A percentile compares a stretch with the other conserved stretches of the same genome.
Conservation (phyloP, 2,113 vertebrate genomes). For the Sterrhoptilus dennistouni region DNA sequence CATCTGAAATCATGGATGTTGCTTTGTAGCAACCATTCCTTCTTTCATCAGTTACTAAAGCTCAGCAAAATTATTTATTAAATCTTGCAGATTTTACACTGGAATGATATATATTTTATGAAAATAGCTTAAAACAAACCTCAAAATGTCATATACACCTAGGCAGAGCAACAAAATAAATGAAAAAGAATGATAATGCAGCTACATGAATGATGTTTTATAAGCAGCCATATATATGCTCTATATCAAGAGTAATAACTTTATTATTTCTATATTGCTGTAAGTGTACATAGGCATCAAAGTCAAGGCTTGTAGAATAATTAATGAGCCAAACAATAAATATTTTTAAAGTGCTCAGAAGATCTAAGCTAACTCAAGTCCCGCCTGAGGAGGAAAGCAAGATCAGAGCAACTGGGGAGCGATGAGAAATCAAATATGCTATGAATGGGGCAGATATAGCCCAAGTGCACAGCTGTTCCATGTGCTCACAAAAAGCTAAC, state of each 20-base stretch:
- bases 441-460: not conserved
- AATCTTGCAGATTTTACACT: not conserved
- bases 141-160: not conserved
- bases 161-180: not conserved
- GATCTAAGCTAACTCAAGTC: slow-evolving; percentile 4
- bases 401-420: slow-evolving; percentile 34
- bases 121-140: not conserved
- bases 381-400: slow-evolving; percentile 24
- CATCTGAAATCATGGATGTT: not conserved
- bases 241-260: not conserved
- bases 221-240: not conserved
- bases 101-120: not conserved
- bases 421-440: not conserved
- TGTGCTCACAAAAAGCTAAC: slow-evolving; percentile 53
- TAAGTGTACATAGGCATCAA: not conserved
- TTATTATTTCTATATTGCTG: slow-evolving; percentile 31
- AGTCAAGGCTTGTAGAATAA: slow-evolving; percentile 25
- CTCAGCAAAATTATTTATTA: not conserved
- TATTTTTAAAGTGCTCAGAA: slow-evolving; percentile 37
- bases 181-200: not conserved
- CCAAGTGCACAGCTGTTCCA: slow-evolving; percentile 54
- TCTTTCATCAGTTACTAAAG: not conserved
- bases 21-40: not conserved
- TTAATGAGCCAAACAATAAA: slow-evolving; percentile 55
- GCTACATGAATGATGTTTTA: not conserved